These are phyloP conservation scores for Tauraco erythrolophus DNA, from an alignment of 2,113 vertebrate species.

Conservation along the genomic window DNA sequence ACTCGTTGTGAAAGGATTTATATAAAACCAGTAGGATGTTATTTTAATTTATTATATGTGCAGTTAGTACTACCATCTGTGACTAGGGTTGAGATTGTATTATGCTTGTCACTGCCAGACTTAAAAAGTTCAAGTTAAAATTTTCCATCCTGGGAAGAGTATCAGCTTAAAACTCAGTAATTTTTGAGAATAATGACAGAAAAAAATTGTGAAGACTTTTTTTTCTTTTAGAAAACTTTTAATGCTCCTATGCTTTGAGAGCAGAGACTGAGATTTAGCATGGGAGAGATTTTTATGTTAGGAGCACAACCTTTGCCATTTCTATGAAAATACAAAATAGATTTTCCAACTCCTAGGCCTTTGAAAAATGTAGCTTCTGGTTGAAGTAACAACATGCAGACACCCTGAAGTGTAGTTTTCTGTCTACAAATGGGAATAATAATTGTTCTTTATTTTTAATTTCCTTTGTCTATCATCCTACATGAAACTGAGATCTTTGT, in stretches of 20 bases:
- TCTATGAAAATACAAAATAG: neutral
- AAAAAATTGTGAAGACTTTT: neutral
- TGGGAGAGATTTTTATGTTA: neutral
- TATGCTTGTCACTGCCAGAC: neutral
- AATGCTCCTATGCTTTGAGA: neutral
- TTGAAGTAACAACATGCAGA: neutral
- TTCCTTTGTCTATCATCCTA: neutral
- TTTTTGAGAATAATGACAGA: neutral
- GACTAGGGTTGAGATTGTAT: neutral
- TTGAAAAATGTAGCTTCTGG: neutral
- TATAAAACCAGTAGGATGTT: neutral
- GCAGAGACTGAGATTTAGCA: neutral
- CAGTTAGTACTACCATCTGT: neutral
- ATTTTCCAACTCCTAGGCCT: neutral
- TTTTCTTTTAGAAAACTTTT: neutral
- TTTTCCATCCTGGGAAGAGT: neutral
- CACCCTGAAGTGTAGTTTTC: neutral
- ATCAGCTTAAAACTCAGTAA: neutral
- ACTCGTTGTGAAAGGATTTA: neutral
- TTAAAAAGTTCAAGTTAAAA: neutral
- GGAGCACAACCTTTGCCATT: neutral
- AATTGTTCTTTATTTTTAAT: neutral
- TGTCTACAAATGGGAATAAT: neutral
- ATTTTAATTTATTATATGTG: neutral
- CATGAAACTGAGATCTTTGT: neutral